A percentile compares a stretch with the other conserved stretches of the same genome.
These are phyloP conservation scores for Maccullochella peelii DNA, from an alignment of 2,113 vertebrate species.

Conservation along the genomic window DNA sequence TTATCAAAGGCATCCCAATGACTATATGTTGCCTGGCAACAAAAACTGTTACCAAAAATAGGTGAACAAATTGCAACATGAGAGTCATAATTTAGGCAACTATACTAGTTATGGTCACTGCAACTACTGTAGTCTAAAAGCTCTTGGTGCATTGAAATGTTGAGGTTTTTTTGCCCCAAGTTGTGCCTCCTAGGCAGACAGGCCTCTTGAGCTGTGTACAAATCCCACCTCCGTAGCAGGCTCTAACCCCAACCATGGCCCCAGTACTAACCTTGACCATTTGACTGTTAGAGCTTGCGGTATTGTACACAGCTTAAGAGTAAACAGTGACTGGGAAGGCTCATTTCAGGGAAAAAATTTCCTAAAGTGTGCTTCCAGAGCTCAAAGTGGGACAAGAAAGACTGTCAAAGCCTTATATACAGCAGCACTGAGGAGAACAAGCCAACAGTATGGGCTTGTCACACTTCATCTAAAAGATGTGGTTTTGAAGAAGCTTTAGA, in stretches of 20 bases:
- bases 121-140: not conserved
- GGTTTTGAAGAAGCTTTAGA: not conserved
- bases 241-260: not conserved
- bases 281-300: not conserved
- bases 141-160: not conserved
- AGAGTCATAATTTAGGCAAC: conserved; percentile 24
- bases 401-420: conserved; percentile 16
- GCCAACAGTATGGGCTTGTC: not conserved
- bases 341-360: conserved; percentile 7
- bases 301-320: conserved; percentile 10
- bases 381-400: not conserved
- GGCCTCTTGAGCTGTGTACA: not conserved
- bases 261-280: not conserved
- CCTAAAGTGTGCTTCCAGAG: conserved; percentile 16
- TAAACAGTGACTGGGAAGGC: not conserved
- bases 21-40: conserved; percentile 65
- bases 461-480: not conserved
- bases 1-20: conserved; percentile 13
- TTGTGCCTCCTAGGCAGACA: conserved; percentile 10
- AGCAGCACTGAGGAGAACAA: conserved; percentile 8
- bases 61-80: conserved; percentile 25
- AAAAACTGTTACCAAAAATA: conserved; percentile 48
- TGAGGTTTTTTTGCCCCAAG: not conserved
- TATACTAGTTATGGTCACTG: conserved; percentile 17
- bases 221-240: not conserved